Evolutionary conservation across 2,113 vertebrate genomes (phyloP).

Genomic region (Todiramphus chloris): DNA sequence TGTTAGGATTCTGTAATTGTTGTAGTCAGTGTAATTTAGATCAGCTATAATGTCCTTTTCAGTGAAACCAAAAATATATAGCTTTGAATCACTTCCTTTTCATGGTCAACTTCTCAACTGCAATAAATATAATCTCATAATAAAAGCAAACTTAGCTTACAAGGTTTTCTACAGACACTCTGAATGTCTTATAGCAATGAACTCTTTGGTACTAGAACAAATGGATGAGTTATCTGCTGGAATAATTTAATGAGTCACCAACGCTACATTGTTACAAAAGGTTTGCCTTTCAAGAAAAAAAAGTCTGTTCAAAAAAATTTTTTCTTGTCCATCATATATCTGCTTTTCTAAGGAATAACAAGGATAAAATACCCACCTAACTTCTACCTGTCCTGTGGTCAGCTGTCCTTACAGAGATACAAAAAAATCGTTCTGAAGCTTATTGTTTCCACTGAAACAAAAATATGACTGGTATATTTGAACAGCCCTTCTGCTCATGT

Average conservation of each 20-base stretch:
- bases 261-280: background rate
- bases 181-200: background rate
- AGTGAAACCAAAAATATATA: background rate
- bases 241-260: background rate
- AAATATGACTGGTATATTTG: background rate
- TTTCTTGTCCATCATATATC: background rate
- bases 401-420: background rate
- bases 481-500: background rate
- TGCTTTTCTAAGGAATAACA: background rate
- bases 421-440: background rate
- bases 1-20: background rate
- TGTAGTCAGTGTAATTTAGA: background rate
- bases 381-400: background rate
- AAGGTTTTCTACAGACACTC: background rate
- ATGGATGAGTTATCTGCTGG: background rate
- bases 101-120: background rate
- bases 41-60: background rate
- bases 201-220: background rate
- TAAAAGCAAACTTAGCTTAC: background rate
- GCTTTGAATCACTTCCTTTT: background rate
- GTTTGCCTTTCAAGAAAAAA: background rate
- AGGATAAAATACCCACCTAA: accelerated
- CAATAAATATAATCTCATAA: background rate
- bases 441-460: background rate
- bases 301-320: background rate